Conservation (phyloP, 2,888 invertebrate species). For the Zhengitettix transpicula region DNA sequence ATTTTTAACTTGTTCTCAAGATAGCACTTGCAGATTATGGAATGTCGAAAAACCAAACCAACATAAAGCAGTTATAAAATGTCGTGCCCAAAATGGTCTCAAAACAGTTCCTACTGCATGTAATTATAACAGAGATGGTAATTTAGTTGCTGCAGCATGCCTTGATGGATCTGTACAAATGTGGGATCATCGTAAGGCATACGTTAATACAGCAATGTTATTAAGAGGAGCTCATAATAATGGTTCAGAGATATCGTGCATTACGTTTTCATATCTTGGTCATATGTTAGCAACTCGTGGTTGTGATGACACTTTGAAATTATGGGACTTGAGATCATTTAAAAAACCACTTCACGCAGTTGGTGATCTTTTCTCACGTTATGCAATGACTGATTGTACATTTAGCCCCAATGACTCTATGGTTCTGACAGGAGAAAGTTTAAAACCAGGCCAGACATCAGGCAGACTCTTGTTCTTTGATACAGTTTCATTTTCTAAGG, state of each 20-base stretch:
- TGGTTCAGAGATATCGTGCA: slow-evolving; percentile 63
- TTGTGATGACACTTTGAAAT: slow-evolving; percentile 83
- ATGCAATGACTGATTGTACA: slow-evolving; percentile 60
- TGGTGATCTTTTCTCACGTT: slow-evolving; percentile 59
- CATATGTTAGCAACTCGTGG: slow-evolving; percentile 61
- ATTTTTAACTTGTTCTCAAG: slow-evolving; percentile 87
- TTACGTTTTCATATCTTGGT: slow-evolving; percentile 80
- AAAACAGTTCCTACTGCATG: slow-evolving; percentile 75
- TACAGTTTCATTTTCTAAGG: slow-evolving; percentile 53
- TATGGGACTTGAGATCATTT: slow-evolving; percentile 83
- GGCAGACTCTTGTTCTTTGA: slow-evolving; percentile 69
- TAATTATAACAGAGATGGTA: slow-evolving; percentile 69
- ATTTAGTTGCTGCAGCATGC: slow-evolving; percentile 79
- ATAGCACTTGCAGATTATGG: slow-evolving; percentile 90
- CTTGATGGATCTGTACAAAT: slow-evolving; percentile 90
- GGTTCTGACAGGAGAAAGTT: slow-evolving; percentile 73
- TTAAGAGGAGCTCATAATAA: slow-evolving; percentile 65
- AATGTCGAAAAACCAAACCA: slow-evolving; percentile 59
- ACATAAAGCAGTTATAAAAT: slow-evolving; percentile 73
- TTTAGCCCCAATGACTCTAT: slow-evolving; percentile 89
- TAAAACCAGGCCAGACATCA: slow-evolving; percentile 40
- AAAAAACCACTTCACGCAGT: slow-evolving; percentile 59
- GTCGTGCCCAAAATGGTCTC: slow-evolving; percentile 68
- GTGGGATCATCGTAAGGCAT: slow-evolving; percentile 89
- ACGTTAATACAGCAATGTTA: slow-evolving; percentile 69